A percentile compares a stretch with the other conserved stretches of the same genome.
These are phyloP conservation scores for Campoletis sonorensis DNA, from an alignment of 1,140 invertebrate species.

Conservation along the genomic window DNA sequence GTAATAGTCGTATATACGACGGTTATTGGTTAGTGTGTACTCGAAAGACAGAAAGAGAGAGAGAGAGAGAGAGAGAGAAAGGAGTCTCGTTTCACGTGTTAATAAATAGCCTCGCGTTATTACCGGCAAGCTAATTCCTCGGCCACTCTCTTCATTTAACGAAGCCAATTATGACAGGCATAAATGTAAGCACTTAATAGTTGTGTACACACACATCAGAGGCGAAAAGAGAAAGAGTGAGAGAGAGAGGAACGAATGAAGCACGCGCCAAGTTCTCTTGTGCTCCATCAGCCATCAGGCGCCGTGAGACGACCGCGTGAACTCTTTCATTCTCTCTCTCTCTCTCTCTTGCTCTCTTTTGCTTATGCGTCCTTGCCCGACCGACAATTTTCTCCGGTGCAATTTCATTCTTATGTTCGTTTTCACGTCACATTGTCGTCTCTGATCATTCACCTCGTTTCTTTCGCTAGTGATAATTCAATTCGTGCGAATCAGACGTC, in stretches of 20 bases:
- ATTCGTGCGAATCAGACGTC: slow-evolving; percentile 13
- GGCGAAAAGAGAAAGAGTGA: background rate
- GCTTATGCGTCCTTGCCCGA: slow-evolving; percentile 11
- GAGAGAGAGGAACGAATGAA: slow-evolving; percentile 24
- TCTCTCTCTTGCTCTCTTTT: background rate
- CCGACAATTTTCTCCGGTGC: slow-evolving; percentile 30
- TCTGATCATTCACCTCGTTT: background rate
- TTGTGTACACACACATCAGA: slow-evolving; percentile 67
- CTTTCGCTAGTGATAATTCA: slow-evolving; percentile 9
- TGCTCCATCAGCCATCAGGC: slow-evolving; percentile 26
- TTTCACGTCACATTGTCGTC: slow-evolving; percentile 23
- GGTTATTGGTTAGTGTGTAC: background rate
- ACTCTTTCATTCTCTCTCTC: slow-evolving; percentile 12
- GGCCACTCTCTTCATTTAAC: slow-evolving; percentile 73
- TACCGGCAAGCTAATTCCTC: slow-evolving; percentile 73
- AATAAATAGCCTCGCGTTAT: slow-evolving; percentile 73
- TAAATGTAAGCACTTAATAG: slow-evolving; percentile 74
- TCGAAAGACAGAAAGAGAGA: slow-evolving; percentile 22
- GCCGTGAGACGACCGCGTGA: slow-evolving; percentile 20
- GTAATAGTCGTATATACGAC: background rate
- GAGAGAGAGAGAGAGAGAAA: background rate
- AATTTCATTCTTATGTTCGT: slow-evolving; percentile 39
- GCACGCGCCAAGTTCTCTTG: slow-evolving; percentile 36
- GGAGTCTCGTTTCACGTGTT: slow-evolving; percentile 71
- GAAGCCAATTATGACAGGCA: slow-evolving; percentile 74